These are phyloP conservation scores for Diphyllodes magnificus DNA, from an alignment of 2,113 vertebrate genomes.

Conservation along the genomic window DNA sequence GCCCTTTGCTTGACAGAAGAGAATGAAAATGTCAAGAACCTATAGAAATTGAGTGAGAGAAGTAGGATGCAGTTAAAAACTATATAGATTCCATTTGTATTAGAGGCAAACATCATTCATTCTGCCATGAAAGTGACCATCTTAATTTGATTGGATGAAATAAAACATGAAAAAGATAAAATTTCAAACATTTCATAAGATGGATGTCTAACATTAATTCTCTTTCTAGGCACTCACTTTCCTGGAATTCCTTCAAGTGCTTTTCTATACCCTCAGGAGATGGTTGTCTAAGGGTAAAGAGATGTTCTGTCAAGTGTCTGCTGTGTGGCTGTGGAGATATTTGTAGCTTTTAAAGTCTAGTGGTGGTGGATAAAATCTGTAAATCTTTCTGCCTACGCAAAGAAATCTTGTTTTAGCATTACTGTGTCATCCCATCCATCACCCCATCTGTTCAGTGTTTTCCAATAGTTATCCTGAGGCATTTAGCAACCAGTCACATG, in stretches of 20 bases:
- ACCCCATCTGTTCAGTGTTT: background rate
- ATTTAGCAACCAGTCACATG: background rate
- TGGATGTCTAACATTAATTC: background rate
- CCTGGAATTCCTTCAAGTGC: background rate
- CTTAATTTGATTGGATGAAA: background rate
- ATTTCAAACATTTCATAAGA: background rate
- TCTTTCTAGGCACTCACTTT: background rate
- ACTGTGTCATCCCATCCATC: fast-evolving
- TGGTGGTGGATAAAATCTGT: background rate
- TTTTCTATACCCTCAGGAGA: background rate
- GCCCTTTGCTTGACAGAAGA: background rate
- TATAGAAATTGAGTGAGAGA: background rate
- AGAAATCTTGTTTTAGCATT: background rate
- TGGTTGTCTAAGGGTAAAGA: background rate
- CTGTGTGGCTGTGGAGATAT: background rate
- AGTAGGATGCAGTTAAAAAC: background rate
- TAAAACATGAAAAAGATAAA: background rate
- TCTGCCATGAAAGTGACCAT: background rate
- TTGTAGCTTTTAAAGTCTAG: background rate
- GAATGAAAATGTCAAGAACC: background rate
- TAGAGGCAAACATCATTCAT: background rate
- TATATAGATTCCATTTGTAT: background rate
- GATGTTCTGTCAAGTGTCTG: background rate
- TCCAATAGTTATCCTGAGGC: background rate
- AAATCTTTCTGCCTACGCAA: background rate